phyloP scores from a whole-genome alignment of 2,797 vertebrate genomes.

The Anguilla obscura region DNA sequence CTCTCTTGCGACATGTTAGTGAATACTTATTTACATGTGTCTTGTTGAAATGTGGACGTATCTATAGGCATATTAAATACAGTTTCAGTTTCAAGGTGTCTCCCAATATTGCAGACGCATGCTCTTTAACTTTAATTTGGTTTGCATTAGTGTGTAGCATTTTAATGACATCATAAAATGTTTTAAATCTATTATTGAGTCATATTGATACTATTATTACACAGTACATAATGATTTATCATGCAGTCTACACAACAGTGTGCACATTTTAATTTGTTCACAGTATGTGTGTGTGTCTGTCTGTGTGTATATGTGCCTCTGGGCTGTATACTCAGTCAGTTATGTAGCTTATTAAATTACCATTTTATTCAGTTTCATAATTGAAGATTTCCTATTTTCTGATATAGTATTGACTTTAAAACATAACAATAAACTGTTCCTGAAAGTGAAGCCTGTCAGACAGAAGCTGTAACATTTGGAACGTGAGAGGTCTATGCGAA shows the following conservation, averaged over 20 bases:
- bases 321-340: neutral
- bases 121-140: neutral
- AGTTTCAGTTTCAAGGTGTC: neutral
- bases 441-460: conserved; percentile 40
- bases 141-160: neutral
- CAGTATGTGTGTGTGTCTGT: neutral
- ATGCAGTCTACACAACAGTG: neutral
- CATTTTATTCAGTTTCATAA: neutral
- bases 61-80: neutral
- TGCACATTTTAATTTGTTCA: neutral
- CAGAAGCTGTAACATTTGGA: conserved; percentile 36
- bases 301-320: neutral
- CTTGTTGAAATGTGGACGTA: neutral
- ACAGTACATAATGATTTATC: neutral
- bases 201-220: neutral
- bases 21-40: neutral
- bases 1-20: neutral
- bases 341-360: neutral
- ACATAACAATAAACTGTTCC: conserved; percentile 12
- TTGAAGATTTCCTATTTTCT: neutral
- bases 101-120: neutral
- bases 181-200: neutral
- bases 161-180: neutral
- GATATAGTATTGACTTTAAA: neutral
- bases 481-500: conserved; percentile 35